Base-by-base conservation (phyloP, 2,888 invertebrate genomes). In the Allophyes oxyacanthae region DNA sequence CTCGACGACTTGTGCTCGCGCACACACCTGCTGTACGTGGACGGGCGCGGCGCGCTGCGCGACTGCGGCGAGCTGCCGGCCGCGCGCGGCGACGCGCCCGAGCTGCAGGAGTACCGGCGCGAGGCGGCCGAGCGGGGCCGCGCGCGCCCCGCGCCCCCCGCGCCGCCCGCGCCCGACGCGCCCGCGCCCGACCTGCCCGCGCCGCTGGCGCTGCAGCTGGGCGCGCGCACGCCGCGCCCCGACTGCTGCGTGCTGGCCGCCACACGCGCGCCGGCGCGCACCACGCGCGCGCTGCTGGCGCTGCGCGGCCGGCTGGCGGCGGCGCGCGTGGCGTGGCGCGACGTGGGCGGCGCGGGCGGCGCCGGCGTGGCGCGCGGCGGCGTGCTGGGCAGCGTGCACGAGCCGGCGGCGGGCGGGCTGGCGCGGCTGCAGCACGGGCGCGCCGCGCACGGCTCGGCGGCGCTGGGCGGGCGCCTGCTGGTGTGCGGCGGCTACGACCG, bases 401-500 rank as follows among this genome's bases (percentile, higher is more conserved):
- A 97, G 87, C 95, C 96, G 78, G 95, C 96, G 41, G 95, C 49
- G 32, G 75, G 66, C 59, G 75, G 60, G 72, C 73, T 77, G 46
- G 96, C 74, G 95, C 95, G 79, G 95, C 96, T 60, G 90, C 95
- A 79, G 44, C 66, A 65, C 53, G 82, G 79, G 5, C 95, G 97
- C 66, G 97, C 97, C 90, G 96, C 97, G 46, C 95, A 96, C 53
- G 98, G 98, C 52, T 95, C 96, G 60, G 97, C 96, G 36, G 95
- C 96, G 81, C 90, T 97, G 56, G 95, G 95, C 71, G 96, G 96
- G 41, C 95, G 95, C 45, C 94, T 98, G 42, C 90, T 98, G 69
- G 97, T 97, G 58, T 97, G 97, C 90, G 98, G 97, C 95, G 92
- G 93, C 7, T 98, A 98, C 90, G 97, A 98, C 90, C 95, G 98